Percentiles rank a stretch among this genome's conserved stretches.
These are phyloP conservation scores for Synodontis membranacea DNA, from an alignment of 2,113 vertebrate genomes.

Conservation along the genomic window DNA sequence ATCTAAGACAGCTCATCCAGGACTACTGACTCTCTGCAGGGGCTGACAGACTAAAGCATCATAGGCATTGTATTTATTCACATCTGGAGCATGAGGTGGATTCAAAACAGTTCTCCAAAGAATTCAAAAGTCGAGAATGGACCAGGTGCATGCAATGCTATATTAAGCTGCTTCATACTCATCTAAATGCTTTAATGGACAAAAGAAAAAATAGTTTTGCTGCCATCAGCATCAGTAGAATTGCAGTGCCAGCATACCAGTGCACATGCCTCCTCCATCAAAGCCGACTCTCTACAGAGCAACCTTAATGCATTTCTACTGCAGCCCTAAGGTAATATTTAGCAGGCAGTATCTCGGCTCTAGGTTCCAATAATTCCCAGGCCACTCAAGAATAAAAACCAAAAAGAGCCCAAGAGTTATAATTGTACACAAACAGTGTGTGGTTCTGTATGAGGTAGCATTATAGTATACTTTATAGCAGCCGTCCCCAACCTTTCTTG, in stretches of 20 bases:
- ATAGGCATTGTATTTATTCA: neutral
- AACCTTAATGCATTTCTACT: conserved; percentile 21
- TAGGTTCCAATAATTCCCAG: neutral
- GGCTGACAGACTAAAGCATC: neutral
- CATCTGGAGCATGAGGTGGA: neutral
- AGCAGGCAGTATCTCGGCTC: neutral
- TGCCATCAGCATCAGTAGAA: conserved; percentile 54
- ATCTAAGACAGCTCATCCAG: conserved; percentile 37
- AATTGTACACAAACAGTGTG: neutral
- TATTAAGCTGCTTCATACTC: conserved; percentile 46
- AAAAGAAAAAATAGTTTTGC: conserved; percentile 28
- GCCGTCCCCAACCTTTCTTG: too few relatives aligned
- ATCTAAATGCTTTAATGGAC: neutral
- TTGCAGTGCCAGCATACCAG: conserved; percentile 52
- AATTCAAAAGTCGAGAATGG: neutral
- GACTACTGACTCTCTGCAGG: neutral
- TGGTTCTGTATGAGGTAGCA: neutral
- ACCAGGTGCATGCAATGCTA: neutral
- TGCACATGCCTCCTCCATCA: conserved; percentile 17
- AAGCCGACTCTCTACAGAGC: conserved; percentile 3
- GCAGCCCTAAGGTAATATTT: conserved; percentile 9
- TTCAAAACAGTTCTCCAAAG: neutral
- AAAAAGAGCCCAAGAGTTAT: neutral
- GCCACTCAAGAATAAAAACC: neutral
- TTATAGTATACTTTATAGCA: neutral